Conservation (phyloP, 1,140 invertebrate genomes). For the Wasmannia auropunctata region DNA sequence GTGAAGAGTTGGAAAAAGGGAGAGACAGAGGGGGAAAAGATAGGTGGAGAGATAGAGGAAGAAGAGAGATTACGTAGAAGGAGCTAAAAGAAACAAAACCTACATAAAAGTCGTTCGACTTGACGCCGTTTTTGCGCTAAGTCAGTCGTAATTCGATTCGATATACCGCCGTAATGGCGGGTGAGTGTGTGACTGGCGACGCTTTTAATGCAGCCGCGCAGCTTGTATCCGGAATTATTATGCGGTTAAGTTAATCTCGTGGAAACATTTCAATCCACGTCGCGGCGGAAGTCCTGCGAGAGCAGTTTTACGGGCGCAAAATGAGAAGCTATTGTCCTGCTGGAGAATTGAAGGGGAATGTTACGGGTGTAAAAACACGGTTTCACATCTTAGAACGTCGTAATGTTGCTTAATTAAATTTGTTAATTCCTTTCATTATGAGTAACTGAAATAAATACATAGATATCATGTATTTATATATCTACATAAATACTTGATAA, state of each 20-base stretch:
- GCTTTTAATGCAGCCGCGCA: conserved; percentile 37
- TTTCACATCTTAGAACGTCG: background rate
- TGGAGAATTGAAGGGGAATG: conserved; percentile 31
- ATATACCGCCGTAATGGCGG: conserved; percentile 62
- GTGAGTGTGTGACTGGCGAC: background rate
- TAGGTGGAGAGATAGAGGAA: conserved; percentile 11
- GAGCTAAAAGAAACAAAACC: background rate
- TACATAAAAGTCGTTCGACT: conserved; percentile 71
- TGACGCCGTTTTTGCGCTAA: conserved; percentile 69
- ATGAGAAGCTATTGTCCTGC: conserved; percentile 51
- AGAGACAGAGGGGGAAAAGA: background rate
- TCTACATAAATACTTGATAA: background rate
- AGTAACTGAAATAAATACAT: background rate
- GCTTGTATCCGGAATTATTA: conserved; percentile 45
- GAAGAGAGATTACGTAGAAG: conserved; percentile 7
- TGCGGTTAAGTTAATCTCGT: conserved; percentile 47
- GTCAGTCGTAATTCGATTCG: conserved; percentile 73
- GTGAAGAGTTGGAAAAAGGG: conserved; percentile 10
- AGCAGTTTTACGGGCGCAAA: conserved; percentile 33
- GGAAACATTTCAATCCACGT: conserved; percentile 54
- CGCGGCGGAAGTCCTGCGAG: conserved; percentile 32
- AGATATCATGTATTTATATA: background rate
- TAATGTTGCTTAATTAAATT: conserved; percentile 29
- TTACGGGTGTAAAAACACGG: conserved; percentile 9
- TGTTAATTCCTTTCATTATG: background rate